Evolutionary conservation across 2,113 vertebrate species (phyloP).

Genomic region (Desmodus rotundus): DNA sequence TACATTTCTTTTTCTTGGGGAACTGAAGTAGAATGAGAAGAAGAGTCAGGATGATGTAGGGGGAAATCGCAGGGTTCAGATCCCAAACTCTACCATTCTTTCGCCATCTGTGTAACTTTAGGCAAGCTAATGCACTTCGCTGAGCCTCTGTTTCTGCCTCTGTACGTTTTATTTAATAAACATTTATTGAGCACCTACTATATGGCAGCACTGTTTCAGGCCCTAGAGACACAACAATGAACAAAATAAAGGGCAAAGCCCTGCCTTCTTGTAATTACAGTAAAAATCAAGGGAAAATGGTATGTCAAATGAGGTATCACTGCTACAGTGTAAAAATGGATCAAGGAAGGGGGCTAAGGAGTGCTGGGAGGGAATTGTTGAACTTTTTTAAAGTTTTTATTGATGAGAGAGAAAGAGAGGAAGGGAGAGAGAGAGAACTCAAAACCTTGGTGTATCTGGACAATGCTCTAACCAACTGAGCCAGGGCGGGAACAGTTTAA

Average conservation of each 20-base stretch:
- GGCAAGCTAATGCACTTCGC: background rate
- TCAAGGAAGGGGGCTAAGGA: background rate
- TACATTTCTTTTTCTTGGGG: background rate
- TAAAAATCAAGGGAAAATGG: background rate
- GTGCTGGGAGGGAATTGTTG: background rate
- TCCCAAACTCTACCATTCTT: constrained; percentile 18
- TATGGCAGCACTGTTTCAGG: background rate
- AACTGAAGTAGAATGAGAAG: background rate
- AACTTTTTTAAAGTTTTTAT: background rate
- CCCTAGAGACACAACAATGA: background rate
- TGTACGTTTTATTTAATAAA: constrained; percentile 10
- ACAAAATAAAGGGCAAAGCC: background rate
- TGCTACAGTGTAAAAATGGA: constrained; percentile 6
- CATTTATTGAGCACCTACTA: background rate
- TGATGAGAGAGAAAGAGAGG: no score
- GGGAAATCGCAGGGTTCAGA: background rate
- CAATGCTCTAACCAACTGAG: no score
- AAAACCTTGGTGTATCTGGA: no score
- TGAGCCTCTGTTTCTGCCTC: background rate
- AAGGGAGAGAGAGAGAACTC: no score
- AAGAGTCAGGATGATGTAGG: background rate
- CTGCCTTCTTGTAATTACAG: background rate
- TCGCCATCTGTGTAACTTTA: constrained; percentile 2
- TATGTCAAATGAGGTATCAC: background rate
- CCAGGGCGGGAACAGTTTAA: background rate